Base-by-base conservation (phyloP, 2,888 invertebrate genomes). In the Eupithecia exiguata region DNA sequence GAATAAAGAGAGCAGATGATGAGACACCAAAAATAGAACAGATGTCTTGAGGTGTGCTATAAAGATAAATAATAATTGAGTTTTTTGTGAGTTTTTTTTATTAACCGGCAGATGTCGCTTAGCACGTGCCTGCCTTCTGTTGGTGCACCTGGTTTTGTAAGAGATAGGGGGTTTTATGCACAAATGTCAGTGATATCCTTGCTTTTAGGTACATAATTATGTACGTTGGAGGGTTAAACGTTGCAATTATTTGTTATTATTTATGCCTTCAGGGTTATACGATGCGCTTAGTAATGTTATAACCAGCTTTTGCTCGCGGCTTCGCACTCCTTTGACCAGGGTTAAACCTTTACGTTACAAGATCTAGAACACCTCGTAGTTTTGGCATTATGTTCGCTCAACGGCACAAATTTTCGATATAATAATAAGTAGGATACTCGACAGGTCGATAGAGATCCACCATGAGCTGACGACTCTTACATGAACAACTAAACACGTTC, bases 41-140 rank as follows among this genome's bases (percentile, higher is more conserved):
- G 92, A 91, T 92, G 90, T 83, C 82, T 81, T 78, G 84, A 87
- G 84, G 88, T 87, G 86, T 84, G 87, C 84, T 86, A 86, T 87
- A 88, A 88, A 89, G 86, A 88, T 89, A 89, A 88, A 88, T 89
- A 87, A 85, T 84, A 87, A 87, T 81, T 79, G 74, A 74, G 74
- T 84, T 81, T 85, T 83, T 84, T 86, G 84, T 84, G 82, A 84
- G 89, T 91, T 89, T 84, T 82, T 49, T 80, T 82, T 83, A 86
- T 88, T 89, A 89, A 83, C 49, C 80, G 81, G 89, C 94, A 94
- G 94, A 92, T 94, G 94, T 89, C 86, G 84, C 61, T 70, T 18
- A 82, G 91, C 92, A 92, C 93, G 93, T 91, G 93, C 92, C 77
- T 71, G 84, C 87, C 87, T 83, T 87, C 84, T 89, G 87, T 82